A percentile compares a stretch with the other conserved stretches of the same genome.
These are phyloP conservation scores for Automeris io DNA, from an alignment of 2,888 invertebrate genomes.

Conservation along the genomic window DNA sequence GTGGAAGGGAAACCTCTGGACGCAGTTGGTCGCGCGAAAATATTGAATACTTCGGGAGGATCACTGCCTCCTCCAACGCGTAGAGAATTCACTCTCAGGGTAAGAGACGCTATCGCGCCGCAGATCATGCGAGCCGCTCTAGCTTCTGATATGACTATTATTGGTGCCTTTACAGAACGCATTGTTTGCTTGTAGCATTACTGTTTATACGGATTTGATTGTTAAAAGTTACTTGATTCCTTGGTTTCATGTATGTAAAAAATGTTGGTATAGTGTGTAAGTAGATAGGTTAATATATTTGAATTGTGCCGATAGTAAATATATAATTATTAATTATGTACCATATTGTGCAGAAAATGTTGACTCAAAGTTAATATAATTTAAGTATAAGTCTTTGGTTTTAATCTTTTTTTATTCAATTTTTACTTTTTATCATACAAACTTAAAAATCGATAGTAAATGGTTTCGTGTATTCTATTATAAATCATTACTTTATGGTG, in stretches of 20 bases:
- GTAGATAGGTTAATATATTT: conserved; percentile 5
- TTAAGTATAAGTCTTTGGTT: too few species aligned
- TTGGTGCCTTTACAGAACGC: conserved; percentile 65
- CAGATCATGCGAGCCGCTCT: conserved; percentile 64
- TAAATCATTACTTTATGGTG: too few species aligned
- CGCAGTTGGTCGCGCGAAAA: conserved; percentile 43
- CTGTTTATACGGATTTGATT: conserved; percentile 1
- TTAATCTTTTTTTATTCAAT: too few species aligned
- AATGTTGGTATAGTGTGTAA: conserved; percentile 12
- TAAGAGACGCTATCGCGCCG: conserved; percentile 49
- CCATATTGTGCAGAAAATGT: background rate
- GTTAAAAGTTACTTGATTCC: conserved; percentile 1
- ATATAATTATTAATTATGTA: conserved; percentile 5
- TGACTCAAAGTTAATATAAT: too few species aligned
- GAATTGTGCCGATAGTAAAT: background rate
- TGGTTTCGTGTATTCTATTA: too few species aligned
- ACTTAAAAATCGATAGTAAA: too few species aligned
- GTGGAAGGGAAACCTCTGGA: conserved; percentile 50
- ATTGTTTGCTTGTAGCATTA: conserved; percentile 58
- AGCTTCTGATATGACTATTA: conserved; percentile 52
- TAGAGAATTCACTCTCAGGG: conserved; percentile 59
- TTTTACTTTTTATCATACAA: too few species aligned
- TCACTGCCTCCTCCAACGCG: conserved; percentile 45
- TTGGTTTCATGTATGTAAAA: conserved; percentile 10
- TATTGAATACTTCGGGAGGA: conserved; percentile 48